These are phyloP conservation scores for Pangasianodon hypophthalmus DNA, from an alignment of 2,113 vertebrate species.

Conservation along the genomic window DNA sequence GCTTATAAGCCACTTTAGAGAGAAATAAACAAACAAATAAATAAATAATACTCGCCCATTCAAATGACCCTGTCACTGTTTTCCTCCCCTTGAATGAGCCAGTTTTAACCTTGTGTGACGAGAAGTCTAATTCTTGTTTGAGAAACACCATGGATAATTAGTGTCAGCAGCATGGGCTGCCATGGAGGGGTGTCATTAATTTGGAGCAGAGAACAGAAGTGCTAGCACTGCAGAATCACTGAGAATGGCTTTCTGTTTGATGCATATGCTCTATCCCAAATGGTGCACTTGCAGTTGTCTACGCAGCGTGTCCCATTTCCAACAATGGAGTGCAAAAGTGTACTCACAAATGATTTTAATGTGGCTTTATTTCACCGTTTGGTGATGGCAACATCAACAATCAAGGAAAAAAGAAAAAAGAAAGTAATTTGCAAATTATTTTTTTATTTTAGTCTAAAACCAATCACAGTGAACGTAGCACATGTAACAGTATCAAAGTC, in stretches of 20 bases:
- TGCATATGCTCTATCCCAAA: slow-evolving; percentile 43
- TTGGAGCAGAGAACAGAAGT: slow-evolving; percentile 48
- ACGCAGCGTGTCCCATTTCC: background rate
- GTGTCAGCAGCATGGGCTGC: slow-evolving; percentile 54
- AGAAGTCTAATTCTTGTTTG: slow-evolving; percentile 40
- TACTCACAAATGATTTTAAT: too few species aligned
- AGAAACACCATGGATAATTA: slow-evolving; percentile 58
- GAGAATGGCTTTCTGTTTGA: slow-evolving; percentile 27
- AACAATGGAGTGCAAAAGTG: background rate
- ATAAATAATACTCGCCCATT: slow-evolving; percentile 25
- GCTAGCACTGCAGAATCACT: slow-evolving; percentile 44
- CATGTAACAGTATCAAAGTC: background rate
- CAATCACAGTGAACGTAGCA: background rate
- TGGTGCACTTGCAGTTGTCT: slow-evolving; percentile 4
- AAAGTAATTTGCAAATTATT: background rate
- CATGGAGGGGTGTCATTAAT: slow-evolving; percentile 45
- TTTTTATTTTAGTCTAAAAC: background rate
- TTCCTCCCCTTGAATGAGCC: slow-evolving; percentile 46
- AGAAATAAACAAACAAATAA: slow-evolving; percentile 27
- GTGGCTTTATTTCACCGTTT: background rate
- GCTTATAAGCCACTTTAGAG: slow-evolving; percentile 39
- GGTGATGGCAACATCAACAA: background rate
- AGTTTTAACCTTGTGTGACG: slow-evolving; percentile 52
- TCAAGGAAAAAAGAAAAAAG: background rate
- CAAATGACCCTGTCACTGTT: slow-evolving; percentile 49